phyloP scores from a whole-genome alignment of 1,140 invertebrate species.

The Theocolax elegans region DNA sequence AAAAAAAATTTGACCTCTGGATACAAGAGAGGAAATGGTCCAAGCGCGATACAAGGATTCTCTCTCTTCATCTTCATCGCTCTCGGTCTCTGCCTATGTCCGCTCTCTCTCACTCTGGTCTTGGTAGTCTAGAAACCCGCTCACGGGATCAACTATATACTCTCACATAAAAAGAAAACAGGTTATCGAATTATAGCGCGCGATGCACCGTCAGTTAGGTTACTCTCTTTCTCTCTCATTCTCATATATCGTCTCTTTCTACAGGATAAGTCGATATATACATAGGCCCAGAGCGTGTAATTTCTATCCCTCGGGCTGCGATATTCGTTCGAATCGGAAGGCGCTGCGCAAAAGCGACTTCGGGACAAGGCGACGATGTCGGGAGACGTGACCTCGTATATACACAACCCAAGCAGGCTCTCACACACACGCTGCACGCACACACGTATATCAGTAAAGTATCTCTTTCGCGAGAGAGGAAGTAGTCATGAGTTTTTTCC shows the following conservation, averaged over 20 bases:
- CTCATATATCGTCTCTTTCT: slow-evolving; percentile 24
- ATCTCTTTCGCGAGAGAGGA: slow-evolving; percentile 3
- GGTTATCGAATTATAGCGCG: slow-evolving; percentile 58
- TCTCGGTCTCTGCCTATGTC: no score
- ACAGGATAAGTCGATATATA: neutral
- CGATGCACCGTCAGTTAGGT: neutral
- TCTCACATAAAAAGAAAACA: slow-evolving; percentile 52
- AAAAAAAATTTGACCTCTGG: no score
- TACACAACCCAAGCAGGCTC: no score
- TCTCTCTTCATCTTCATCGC: no score
- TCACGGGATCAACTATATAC: slow-evolving; percentile 46
- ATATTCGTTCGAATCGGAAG: neutral
- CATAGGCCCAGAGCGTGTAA: slow-evolving; percentile 38
- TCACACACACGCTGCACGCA: no score
- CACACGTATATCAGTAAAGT: neutral
- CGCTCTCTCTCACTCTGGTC: neutral
- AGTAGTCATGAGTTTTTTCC: slow-evolving; percentile 2
- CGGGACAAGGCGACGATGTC: neutral
- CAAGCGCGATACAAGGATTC: no score
- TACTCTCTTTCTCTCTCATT: slow-evolving; percentile 18
- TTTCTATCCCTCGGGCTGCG: slow-evolving; percentile 50
- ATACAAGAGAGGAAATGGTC: no score
- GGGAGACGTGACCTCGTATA: slow-evolving; percentile 27
- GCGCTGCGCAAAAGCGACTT: slow-evolving; percentile 1
- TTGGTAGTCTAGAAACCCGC: neutral